Conservation (phyloP, 2,888 invertebrate species). For the Drosophila flavopinicola region DNA sequence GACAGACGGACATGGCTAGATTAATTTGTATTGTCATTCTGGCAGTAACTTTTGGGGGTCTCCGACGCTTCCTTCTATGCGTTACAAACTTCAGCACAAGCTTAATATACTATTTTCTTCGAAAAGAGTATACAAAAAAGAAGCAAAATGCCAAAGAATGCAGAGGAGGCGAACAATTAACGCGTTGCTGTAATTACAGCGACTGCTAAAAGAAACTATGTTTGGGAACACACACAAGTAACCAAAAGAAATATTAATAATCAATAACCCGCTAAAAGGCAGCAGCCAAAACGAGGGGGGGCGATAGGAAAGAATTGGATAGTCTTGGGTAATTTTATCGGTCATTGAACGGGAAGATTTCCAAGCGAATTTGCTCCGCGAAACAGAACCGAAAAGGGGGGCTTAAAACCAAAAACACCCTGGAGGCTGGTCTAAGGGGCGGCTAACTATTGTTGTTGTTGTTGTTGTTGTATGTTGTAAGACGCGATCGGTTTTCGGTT, state of each 20-base stretch:
- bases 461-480: constrained; percentile 46
- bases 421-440: constrained; percentile 39
- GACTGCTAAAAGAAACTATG: constrained; percentile 59
- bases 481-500: constrained; percentile 74
- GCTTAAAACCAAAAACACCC: background rate
- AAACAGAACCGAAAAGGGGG: constrained; percentile 3
- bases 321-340: constrained; percentile 71
- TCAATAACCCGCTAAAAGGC: constrained; percentile 79
- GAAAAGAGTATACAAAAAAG: too few species aligned
- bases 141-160: constrained; percentile 48
- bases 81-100: too few species aligned
- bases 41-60: too few species aligned
- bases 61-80: too few species aligned
- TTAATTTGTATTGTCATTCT: too few species aligned
- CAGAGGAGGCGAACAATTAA: constrained; percentile 73
- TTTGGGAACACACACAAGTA: constrained; percentile 44
- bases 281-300: constrained; percentile 39
- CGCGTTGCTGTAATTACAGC: constrained; percentile 76
- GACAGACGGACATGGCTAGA: too few species aligned
- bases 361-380: constrained; percentile 43
- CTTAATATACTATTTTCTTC: too few species aligned
- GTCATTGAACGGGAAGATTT: constrained; percentile 72
- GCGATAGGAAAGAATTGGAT: constrained; percentile 14
- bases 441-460: constrained; percentile 20
- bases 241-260: constrained; percentile 71